Evolutionary conservation across 2,797 vertebrate species (phyloP).

Genomic region (Rhinoraja longicauda): DNA sequence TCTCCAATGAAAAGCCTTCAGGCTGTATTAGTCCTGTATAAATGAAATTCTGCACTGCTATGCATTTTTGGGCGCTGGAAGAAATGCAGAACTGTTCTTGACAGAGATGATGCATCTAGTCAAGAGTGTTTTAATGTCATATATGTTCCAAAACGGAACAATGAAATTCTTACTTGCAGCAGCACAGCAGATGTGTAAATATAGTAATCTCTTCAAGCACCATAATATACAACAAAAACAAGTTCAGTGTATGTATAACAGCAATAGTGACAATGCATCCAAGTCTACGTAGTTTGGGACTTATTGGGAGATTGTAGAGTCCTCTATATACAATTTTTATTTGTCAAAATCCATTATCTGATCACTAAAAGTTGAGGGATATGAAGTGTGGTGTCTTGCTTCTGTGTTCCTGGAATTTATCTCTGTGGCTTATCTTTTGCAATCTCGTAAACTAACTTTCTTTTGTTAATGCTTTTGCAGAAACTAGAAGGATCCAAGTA

Average conservation of each 20-base stretch:
- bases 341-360: not conserved
- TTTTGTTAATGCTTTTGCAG: slow-evolving; percentile 52
- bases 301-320: too few species aligned
- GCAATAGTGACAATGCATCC: too few species aligned
- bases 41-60: not conserved
- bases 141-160: too few species aligned
- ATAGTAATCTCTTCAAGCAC: too few species aligned
- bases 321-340: not conserved
- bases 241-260: too few species aligned
- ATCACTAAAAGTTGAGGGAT: not conserved
- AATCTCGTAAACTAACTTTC: not conserved
- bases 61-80: not conserved
- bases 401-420: not conserved
- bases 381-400: not conserved
- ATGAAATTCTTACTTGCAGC: too few species aligned
- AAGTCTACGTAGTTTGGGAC: too few species aligned
- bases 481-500: slow-evolving; percentile 85
- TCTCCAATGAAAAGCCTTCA: too few species aligned
- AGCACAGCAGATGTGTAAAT: not conserved
- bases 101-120: not conserved
- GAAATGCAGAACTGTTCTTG: not conserved
- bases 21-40: too few species aligned
- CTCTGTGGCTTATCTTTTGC: not conserved
- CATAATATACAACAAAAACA: too few species aligned
- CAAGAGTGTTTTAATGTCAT: too few species aligned